Evolutionary conservation across 2,888 invertebrate genomes (phyloP).

Genomic region (Lordiphosa fenestrarum): DNA sequence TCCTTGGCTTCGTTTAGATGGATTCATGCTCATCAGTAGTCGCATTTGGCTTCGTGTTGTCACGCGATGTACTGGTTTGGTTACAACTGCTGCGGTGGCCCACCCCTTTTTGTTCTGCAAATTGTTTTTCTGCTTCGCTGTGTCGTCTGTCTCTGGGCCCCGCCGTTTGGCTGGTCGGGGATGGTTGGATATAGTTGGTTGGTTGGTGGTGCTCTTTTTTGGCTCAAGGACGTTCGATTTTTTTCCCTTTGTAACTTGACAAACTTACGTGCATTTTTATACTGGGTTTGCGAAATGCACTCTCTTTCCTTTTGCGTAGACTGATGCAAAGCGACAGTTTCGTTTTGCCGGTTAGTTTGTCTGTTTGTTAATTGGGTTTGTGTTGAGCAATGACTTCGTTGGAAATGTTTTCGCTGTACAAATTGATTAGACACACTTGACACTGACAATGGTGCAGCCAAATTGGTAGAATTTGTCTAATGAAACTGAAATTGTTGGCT

Average conservation of each 20-base stretch:
- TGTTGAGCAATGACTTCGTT: constrained; percentile 16
- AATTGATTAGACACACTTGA: constrained; percentile 20
- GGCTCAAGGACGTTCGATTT: constrained; percentile 72
- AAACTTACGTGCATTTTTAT: constrained; percentile 43
- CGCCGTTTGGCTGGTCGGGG: constrained; percentile 23
- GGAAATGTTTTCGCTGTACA: background rate
- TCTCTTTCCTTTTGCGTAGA: constrained; percentile 6
- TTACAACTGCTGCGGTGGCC: constrained; percentile 10
- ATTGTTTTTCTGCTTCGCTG: constrained; percentile 35
- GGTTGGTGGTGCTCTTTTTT: constrained; percentile 29
- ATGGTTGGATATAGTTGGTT: background rate
- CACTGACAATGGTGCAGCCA: constrained; percentile 14
- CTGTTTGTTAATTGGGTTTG: constrained; percentile 42
- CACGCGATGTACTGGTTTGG: constrained; percentile 56
- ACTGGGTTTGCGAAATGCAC: constrained; percentile 33
- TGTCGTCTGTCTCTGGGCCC: constrained; percentile 11
- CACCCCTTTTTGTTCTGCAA: constrained; percentile 31
- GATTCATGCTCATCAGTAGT: constrained; percentile 62
- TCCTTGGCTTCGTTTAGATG: constrained; percentile 31
- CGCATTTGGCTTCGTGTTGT: constrained; percentile 58
- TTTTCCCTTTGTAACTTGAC: constrained; percentile 40
- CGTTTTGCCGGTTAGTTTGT: constrained; percentile 37
- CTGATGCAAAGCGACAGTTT: constrained; percentile 49
- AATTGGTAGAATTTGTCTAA: constrained; percentile 8
- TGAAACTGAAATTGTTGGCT: too few species aligned